These are phyloP conservation scores for Bombus soroeensis DNA, from an alignment of 1,140 invertebrate species.

Conservation along the genomic window DNA sequence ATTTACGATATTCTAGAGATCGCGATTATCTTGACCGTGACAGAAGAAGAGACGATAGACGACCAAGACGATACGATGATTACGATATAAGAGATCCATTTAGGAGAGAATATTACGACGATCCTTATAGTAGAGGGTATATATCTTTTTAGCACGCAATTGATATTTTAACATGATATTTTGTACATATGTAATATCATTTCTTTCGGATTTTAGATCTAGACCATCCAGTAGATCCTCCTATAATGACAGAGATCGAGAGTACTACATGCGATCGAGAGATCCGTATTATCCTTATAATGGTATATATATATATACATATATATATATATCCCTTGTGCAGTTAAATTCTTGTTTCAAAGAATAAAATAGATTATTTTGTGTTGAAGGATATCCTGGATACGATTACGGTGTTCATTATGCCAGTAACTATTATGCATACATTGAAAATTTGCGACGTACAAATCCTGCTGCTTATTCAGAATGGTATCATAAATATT, in stretches of 20 bases:
- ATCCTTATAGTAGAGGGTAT: slow-evolving; percentile 79
- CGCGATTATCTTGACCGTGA: slow-evolving; percentile 77
- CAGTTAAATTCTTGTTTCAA: neutral
- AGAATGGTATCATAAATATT: slow-evolving; percentile 90
- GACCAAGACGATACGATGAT: slow-evolving; percentile 77
- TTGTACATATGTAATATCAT: neutral
- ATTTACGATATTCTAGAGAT: slow-evolving; percentile 73
- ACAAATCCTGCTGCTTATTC: slow-evolving; percentile 90
- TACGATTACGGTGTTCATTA: slow-evolving; percentile 84
- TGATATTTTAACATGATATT: neutral
- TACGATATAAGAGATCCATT: slow-evolving; percentile 76
- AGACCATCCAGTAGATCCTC: slow-evolving; percentile 84
- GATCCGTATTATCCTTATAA: slow-evolving; percentile 81
- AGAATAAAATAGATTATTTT: slow-evolving; percentile 40
- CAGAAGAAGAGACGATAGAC: slow-evolving; percentile 76
- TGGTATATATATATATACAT: slow-evolving; percentile 58
- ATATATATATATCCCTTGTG: slow-evolving; percentile 10
- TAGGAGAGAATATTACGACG: slow-evolving; percentile 80
- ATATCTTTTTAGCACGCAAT: slow-evolving; percentile 2
- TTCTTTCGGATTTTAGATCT: slow-evolving; percentile 71
- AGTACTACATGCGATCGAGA: slow-evolving; percentile 77
- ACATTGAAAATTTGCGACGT: slow-evolving; percentile 90
- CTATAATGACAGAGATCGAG: slow-evolving; percentile 82
- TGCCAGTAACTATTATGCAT: slow-evolving; percentile 84
- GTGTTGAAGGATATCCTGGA: slow-evolving; percentile 78